Base-by-base conservation (phyloP, 2,797 vertebrate genomes). In the Balearica regulorum region DNA sequence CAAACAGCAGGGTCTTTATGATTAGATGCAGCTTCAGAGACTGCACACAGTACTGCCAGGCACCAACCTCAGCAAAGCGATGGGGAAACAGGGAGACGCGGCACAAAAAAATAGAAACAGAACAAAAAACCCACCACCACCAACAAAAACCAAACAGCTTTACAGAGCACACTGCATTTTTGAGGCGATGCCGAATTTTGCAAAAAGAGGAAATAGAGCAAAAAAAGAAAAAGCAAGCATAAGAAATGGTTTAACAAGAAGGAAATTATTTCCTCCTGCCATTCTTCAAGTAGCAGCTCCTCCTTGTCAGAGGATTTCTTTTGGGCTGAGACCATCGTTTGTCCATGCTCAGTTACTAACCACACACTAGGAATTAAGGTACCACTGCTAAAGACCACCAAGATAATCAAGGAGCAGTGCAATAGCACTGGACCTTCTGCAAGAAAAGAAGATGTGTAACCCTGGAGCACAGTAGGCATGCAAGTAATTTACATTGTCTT, bases 1-100 rank as follows among this genome's bases (percentile, higher is more conserved):
- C 18, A 39, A 89, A 68, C 83, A 93, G 75, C 53, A 28, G 88
- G 66, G 13, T 70, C 64, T 71, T 89, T 33, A 87, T 11, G 16
- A 87, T 80, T n/a, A 87, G 68, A 46, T 68, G 43, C 60, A 61
- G n/a, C 73, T 95, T 76, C 83, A 91, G 71, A 49, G 43, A 29
- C 44, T 57, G 65, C 60, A 85, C 60, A 33, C 8, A 46, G 22
- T 54, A 70, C 14, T 73, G n/a, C 35, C 61, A 83, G 71, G 44
- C 69, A 90, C 35, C 41, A 87, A 0, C 79, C 72, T 81, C 39
- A 64, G 77, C 54, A 87, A 53, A 64, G 31, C 7, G 7, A 31
- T 4, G 2, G 7, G 28, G 33, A 82, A 82, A 87, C 0, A 0
- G 9, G 22, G 73, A 86, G 12, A 76, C 11, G 39, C 0, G 0